phyloP scores from a whole-genome alignment of 2,888 invertebrate genomes.

The Hypomecis punctinalis region DNA sequence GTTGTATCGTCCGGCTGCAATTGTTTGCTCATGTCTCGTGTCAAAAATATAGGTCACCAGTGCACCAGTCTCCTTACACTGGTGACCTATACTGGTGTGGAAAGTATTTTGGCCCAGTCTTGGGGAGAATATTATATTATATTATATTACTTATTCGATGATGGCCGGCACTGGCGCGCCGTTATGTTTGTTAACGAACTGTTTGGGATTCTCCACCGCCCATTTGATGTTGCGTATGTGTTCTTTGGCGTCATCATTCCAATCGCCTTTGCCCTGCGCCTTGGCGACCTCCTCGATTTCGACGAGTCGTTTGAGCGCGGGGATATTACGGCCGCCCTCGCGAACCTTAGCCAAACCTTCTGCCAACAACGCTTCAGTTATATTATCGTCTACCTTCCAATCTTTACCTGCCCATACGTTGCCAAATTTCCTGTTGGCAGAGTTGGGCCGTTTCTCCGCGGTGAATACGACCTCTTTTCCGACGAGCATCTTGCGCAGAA shows the following conservation, averaged over 20 bases:
- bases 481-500: slow-evolving; percentile 95
- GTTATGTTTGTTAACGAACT: slow-evolving; percentile 92
- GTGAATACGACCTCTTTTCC: slow-evolving; percentile 95
- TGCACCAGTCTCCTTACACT: no score
- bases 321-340: slow-evolving; percentile 83
- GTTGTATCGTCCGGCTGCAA: no score
- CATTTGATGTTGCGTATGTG: slow-evolving; percentile 95
- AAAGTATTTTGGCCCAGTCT: no score
- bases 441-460: slow-evolving; percentile 93
- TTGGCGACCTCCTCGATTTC: slow-evolving; percentile 97
- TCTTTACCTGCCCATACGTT: slow-evolving; percentile 94
- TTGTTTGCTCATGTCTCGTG: no score
- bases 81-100: no score
- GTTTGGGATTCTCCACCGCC: slow-evolving; percentile 90
- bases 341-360: slow-evolving; percentile 95
- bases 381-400: slow-evolving; percentile 91
- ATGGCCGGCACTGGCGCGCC: slow-evolving; percentile 96
- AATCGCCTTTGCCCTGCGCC: slow-evolving; percentile 93
- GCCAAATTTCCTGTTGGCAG: slow-evolving; percentile 92
- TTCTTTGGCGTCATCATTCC: slow-evolving; percentile 84
- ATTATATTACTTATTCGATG: slow-evolving; percentile 99
- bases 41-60: no score
- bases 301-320: slow-evolving; percentile 88
- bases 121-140: no score
- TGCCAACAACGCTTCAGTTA: slow-evolving; percentile 93